These are phyloP conservation scores for Drosophila lowei DNA, from an alignment of 1,140 invertebrate genomes.

Conservation along the genomic window DNA sequence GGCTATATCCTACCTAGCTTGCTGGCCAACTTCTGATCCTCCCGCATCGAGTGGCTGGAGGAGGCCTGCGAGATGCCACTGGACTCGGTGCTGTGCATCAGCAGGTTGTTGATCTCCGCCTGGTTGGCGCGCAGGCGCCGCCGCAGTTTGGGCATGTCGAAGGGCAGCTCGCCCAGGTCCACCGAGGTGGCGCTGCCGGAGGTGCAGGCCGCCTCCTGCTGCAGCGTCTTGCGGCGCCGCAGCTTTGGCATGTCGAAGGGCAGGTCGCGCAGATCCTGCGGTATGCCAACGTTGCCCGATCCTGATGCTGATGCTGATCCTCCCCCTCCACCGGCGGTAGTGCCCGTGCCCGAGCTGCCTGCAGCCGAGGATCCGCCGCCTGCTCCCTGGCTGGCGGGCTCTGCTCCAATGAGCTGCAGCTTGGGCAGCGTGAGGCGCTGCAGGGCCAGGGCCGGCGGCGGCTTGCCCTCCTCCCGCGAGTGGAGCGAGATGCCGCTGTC, in stretches of 20 bases:
- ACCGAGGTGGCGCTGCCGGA: slow-evolving; percentile 89
- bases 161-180: slow-evolving; percentile 91
- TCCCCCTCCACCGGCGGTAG: slow-evolving; percentile 83
- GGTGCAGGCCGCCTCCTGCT: slow-evolving; percentile 85
- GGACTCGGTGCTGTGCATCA: slow-evolving; percentile 85
- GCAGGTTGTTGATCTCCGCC: slow-evolving; percentile 72
- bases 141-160: slow-evolving; percentile 94
- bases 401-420: slow-evolving; percentile 82
- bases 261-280: slow-evolving; percentile 89
- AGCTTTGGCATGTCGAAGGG: slow-evolving; percentile 96
- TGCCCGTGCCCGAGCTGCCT: slow-evolving; percentile 20
- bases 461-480: slow-evolving; percentile 89
- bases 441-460: slow-evolving; percentile 84
- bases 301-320: slow-evolving; percentile 90
- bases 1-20: slow-evolving; percentile 58
- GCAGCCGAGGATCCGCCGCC: slow-evolving; percentile 40
- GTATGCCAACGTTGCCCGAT: slow-evolving; percentile 92
- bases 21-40: slow-evolving; percentile 85
- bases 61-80: slow-evolving; percentile 90
- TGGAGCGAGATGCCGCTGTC: slow-evolving; percentile 94
- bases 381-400: slow-evolving; percentile 68
- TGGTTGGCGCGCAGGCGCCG: slow-evolving; percentile 84
- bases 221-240: slow-evolving; percentile 86
- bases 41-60: slow-evolving; percentile 90
- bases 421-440: slow-evolving; percentile 85